phyloP scores from a whole-genome alignment of 2,797 vertebrate species.

The Pseudochirops cupreus region DNA sequence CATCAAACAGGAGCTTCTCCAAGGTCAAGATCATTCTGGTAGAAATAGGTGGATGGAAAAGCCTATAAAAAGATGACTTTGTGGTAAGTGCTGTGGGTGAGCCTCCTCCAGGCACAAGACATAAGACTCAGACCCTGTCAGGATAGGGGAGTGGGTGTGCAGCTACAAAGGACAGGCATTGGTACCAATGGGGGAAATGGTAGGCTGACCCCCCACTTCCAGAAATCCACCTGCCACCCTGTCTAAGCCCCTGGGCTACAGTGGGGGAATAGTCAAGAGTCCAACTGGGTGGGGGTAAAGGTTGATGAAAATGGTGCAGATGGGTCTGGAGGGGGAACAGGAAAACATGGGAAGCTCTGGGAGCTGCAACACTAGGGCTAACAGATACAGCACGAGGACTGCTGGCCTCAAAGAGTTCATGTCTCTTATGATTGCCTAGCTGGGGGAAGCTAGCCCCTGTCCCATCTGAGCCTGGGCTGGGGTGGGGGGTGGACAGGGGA shows the following conservation, averaged over 20 bases:
- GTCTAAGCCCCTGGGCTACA: neutral
- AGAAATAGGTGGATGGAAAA: constrained; percentile 51
- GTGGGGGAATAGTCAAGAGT: neutral
- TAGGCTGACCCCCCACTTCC: neutral
- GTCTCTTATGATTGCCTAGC: neutral
- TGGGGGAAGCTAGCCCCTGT: neutral
- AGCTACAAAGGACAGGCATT: neutral
- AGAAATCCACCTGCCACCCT: neutral
- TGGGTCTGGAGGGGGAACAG: neutral
- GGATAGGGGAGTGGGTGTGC: neutral
- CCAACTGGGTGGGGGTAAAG: neutral
- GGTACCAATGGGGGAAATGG: constrained; percentile 25
- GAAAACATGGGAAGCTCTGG: neutral
- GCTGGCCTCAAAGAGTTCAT: neutral
- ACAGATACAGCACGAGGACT: neutral
- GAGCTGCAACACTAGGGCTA: neutral
- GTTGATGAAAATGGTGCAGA: neutral
- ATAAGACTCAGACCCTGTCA: neutral
- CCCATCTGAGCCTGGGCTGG: neutral
- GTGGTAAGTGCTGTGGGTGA: neutral
- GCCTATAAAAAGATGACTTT: neutral
- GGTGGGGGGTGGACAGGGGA: neutral
- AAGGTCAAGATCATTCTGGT: constrained; percentile 60
- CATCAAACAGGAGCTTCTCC: constrained; percentile 76
- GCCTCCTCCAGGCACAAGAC: neutral